Base-by-base conservation (phyloP, 1,140 invertebrate genomes). In the Drosophila takahashii region DNA sequence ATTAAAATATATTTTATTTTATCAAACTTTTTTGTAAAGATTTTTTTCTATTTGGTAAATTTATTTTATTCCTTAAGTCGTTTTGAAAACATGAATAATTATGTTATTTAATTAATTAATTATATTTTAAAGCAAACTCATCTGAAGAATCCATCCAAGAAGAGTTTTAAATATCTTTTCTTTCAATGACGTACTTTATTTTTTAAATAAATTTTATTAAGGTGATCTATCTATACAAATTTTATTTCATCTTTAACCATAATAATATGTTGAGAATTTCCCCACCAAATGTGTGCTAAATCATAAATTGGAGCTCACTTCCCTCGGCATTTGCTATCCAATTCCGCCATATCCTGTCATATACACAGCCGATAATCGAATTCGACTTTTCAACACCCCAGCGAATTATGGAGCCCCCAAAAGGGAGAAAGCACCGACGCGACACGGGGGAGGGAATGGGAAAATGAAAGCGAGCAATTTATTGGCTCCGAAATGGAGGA, bases 401-500 rank as follows among this genome's bases (percentile, higher is more conserved):
- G 53, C 77, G 65, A 84, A 64, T 81, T 81, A 62, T 77, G 61
- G 52, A 41, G 47, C 22, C 50, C 42, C 34, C 29, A n/a, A 9
- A n/a, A 8, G 60, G 36, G 34, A 22, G 7, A 7, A 7, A 29
- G 15, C 22, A 7, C 32, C 4, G 18, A 45, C 10, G 1, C n/a
- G n/a, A n/a, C n/a, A n/a, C n/a, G 47, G 13, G 47, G 13, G 3
- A 11, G 26, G 37, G 41, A 37, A 26, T 3, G 53, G 51, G 64
- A 54, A 52, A 78, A 53, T 42, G 57, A 54, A 59, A 72, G 36
- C 56, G 42, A 41, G 13, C 51, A 67, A 81, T 81, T 81, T 81
- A 81, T 81, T 77, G 73, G 74, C 56, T 59, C 51, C 66, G 76
- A 85, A 85, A 84, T 86, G 59, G 34, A 74, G 32, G 42, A 16